phyloP scores from a whole-genome alignment of 2,797 vertebrate genomes.

The Fundulus diaphanus region DNA sequence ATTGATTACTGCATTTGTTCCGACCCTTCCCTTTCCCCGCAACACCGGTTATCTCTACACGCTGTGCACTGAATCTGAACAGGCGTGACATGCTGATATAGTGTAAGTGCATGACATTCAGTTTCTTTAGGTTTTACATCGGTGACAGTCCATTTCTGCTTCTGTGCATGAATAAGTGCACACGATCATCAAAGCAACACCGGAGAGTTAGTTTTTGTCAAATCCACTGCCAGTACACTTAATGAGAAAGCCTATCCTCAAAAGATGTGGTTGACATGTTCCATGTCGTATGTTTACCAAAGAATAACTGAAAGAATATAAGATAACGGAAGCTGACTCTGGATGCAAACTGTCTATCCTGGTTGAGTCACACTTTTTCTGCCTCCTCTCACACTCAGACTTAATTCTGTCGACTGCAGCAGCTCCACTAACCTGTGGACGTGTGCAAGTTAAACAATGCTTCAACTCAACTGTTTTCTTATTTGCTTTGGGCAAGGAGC shows the following conservation, averaged over 20 bases:
- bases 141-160: slow-evolving; percentile 35
- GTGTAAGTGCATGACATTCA: slow-evolving; percentile 49
- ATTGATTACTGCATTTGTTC: slow-evolving; percentile 68
- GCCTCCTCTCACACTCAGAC: slow-evolving; percentile 50
- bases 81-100: slow-evolving; percentile 58
- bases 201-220: slow-evolving; percentile 50
- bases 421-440: slow-evolving; percentile 46
- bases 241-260: slow-evolving; percentile 35
- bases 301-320: slow-evolving; percentile 23
- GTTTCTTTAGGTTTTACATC: slow-evolving; percentile 50
- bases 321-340: slow-evolving; percentile 2
- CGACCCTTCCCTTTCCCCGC: slow-evolving; percentile 50
- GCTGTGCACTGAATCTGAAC: slow-evolving; percentile 47
- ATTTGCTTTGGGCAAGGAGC: slow-evolving; percentile 63
- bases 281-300: slow-evolving; percentile 16
- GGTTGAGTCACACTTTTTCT: slow-evolving; percentile 23
- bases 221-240: slow-evolving; percentile 41
- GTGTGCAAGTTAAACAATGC: slow-evolving; percentile 56
- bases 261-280: slow-evolving; percentile 21
- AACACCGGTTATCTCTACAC: slow-evolving; percentile 57
- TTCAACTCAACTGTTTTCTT: slow-evolving; percentile 52
- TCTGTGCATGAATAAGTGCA: slow-evolving; percentile 12
- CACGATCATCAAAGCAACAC: slow-evolving; percentile 42
- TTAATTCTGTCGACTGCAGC: slow-evolving; percentile 66
- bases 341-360: slow-evolving; percentile 2